Percentiles rank a stretch among this genome's conserved stretches.
Conservation (phyloP, 2,888 invertebrate species). For the Uropetala carovei region DNA sequence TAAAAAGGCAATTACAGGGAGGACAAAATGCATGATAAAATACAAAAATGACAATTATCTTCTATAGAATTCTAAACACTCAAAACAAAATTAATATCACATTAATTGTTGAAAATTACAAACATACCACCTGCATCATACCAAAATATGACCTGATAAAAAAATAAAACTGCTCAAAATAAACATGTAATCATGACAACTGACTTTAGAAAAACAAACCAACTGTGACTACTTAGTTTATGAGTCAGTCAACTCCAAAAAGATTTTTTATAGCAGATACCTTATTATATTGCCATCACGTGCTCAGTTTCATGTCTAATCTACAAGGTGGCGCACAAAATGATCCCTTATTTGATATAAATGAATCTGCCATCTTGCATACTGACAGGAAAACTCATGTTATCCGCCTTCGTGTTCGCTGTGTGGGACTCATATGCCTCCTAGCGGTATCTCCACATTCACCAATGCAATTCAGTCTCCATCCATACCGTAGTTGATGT, state of each 20-base stretch:
- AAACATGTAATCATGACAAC: neutral
- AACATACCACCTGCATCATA: conserved; percentile 1
- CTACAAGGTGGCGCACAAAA: too few species aligned
- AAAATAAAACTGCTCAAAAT: neutral
- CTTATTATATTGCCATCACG: neutral
- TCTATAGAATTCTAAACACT: neutral
- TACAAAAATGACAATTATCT: too few species aligned
- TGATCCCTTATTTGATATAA: too few species aligned
- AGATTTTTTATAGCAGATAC: neutral
- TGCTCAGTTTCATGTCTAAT: neutral
- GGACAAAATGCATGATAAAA: too few species aligned
- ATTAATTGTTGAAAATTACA: conserved; percentile 23
- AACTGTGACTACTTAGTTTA: neutral
- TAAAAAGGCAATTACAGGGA: too few species aligned
- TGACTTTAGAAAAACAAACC: neutral
- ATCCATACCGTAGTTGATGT: too few species aligned
- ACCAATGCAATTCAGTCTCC: too few species aligned
- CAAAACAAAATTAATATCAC: neutral
- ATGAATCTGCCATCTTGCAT: too few species aligned
- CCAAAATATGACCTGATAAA: neutral
- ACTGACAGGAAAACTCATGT: too few species aligned
- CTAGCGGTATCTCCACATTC: too few species aligned
- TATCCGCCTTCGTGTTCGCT: too few species aligned
- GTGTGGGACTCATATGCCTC: too few species aligned
- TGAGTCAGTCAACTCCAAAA: neutral